These are phyloP conservation scores for Melanotaenia duboulayi DNA, from an alignment of 2,113 vertebrate species.

Conservation along the genomic window DNA sequence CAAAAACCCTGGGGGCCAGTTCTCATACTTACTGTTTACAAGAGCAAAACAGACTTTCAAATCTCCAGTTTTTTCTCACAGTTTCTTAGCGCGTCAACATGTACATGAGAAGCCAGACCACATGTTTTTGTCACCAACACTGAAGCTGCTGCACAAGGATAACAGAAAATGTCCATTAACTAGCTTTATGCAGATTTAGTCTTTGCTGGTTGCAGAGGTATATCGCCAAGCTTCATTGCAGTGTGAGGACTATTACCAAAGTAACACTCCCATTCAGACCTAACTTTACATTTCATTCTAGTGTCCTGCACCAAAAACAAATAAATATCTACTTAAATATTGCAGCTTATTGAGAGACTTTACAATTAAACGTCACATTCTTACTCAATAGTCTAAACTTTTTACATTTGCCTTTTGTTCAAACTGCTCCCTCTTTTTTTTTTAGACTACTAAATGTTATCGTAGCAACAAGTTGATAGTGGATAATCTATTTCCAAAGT, in stretches of 20 bases:
- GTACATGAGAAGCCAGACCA: constrained; percentile 27
- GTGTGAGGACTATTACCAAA: constrained; percentile 1
- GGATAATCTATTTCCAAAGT: constrained; percentile 90
- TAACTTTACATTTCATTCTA: constrained; percentile 27
- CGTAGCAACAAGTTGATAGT: constrained; percentile 73
- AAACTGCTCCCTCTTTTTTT: constrained; percentile 16
- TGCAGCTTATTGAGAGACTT: constrained; percentile 23
- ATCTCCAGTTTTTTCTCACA: constrained; percentile 43
- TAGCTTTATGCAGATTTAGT: constrained; percentile 36
- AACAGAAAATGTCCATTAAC: constrained; percentile 43
- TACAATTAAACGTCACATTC: constrained; percentile 47
- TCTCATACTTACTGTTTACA: constrained; percentile 45
- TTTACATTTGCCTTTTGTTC: constrained; percentile 37
- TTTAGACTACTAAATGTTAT: constrained; percentile 38
- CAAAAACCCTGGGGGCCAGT: constrained; percentile 31
- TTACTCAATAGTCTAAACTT: constrained; percentile 48
- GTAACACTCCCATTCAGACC: constrained; percentile 27
- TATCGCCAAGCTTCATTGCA: constrained; percentile 4
- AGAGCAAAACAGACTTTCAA: constrained; percentile 45
- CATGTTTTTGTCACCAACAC: constrained; percentile 34
- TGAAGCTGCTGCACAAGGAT: constrained; percentile 44
- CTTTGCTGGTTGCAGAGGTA: constrained; percentile 20
- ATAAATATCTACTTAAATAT: constrained; percentile 46
- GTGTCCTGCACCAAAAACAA: constrained; percentile 62
- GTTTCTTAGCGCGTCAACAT: constrained; percentile 30